These are phyloP conservation scores for Melanotaenia parkinsoni DNA, from an alignment of 2,797 vertebrate genomes.

Conservation along the genomic window DNA sequence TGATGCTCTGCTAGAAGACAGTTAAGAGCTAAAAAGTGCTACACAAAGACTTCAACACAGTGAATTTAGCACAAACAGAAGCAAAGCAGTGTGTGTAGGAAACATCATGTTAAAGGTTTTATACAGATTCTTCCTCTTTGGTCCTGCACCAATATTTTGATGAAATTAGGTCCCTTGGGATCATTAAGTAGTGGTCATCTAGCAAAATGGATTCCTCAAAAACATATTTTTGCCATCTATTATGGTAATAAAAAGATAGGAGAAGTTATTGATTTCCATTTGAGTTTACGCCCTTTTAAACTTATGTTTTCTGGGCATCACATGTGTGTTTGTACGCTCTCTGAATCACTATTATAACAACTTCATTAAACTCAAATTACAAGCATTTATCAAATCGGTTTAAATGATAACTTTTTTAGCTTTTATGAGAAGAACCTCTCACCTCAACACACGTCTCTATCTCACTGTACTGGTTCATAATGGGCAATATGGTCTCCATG, in stretches of 20 bases:
- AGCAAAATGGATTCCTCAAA: no score
- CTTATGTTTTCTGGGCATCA: neutral
- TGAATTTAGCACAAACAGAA: neutral
- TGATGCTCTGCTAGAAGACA: constrained; percentile 11
- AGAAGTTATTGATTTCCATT: constrained; percentile 14
- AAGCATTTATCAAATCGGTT: neutral
- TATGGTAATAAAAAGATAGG: neutral
- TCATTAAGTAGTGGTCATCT: neutral
- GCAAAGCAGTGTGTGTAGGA: neutral
- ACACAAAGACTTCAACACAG: neutral
- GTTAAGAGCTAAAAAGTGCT: constrained; percentile 1
- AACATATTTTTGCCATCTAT: no score
- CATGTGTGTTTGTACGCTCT: no score
- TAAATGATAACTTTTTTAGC: neutral
- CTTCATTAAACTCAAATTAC: neutral
- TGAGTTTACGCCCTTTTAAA: neutral
- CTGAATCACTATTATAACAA: no score
- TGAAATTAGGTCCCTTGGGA: neutral
- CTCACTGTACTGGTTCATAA: constrained; percentile 97
- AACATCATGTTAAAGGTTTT: neutral
- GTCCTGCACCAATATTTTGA: neutral
- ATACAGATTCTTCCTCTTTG: no score
- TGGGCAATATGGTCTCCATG: constrained; percentile 96
- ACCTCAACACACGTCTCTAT: constrained; percentile 99
- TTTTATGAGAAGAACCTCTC: constrained; percentile 45